phyloP scores from a whole-genome alignment of 2,797 vertebrate species.

The Chelmon rostratus region DNA sequence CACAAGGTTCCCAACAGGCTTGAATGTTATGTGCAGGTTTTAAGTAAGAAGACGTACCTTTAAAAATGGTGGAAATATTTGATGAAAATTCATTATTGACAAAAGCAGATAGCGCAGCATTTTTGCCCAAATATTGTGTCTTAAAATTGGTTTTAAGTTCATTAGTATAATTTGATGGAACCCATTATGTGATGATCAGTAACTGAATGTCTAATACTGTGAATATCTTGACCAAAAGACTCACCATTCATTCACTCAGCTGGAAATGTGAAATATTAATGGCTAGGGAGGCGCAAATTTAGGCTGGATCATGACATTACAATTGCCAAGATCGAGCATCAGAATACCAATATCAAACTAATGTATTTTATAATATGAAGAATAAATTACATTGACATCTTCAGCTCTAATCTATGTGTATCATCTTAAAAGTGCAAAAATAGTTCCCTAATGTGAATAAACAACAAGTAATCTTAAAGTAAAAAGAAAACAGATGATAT shows the following conservation, averaged over 20 bases:
- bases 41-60: background rate
- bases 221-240: background rate
- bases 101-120: background rate
- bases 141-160: background rate
- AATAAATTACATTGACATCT: background rate
- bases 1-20: background rate
- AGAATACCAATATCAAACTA: background rate
- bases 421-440: slow-evolving; percentile 2
- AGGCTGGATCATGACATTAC: background rate
- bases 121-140: background rate
- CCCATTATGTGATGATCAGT: background rate
- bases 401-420: background rate
- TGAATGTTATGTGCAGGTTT: background rate
- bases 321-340: background rate
- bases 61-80: background rate
- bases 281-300: background rate
- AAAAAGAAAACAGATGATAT: background rate
- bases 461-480: background rate
- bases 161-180: background rate
- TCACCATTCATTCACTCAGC: background rate
- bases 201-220: background rate
- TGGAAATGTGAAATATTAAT: background rate
- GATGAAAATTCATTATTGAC: background rate
- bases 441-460: background rate
- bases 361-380: background rate